A percentile compares a stretch with the other conserved stretches of the same genome.
Conservation (phyloP, 2,113 vertebrate species). For the Oreochromis tanganicae region DNA sequence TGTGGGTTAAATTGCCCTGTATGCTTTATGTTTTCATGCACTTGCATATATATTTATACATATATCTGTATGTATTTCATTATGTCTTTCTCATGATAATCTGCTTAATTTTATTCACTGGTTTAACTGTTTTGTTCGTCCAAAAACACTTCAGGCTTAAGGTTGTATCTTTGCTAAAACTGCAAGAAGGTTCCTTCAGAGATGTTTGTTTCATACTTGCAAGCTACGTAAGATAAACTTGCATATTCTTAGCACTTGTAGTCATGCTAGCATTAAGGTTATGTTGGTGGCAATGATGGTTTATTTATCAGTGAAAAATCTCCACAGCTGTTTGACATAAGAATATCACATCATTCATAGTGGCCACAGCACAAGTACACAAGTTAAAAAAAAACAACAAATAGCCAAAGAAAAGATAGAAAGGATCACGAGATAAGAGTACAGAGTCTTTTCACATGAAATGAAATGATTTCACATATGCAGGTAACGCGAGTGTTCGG, state of each 20-base stretch:
- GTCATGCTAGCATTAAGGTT: not conserved
- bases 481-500: not conserved
- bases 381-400: not conserved
- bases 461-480: not conserved
- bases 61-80: not conserved
- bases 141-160: not conserved
- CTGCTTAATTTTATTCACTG: not conserved
- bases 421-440: not conserved
- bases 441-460: not conserved
- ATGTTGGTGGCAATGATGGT: not conserved
- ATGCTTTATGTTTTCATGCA: not conserved
- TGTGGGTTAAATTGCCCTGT: not conserved
- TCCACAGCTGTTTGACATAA: not conserved
- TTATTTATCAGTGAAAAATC: not conserved
- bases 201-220: not conserved
- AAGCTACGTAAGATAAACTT: not conserved
- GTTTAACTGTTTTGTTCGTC: fast-evolving
- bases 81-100: not conserved
- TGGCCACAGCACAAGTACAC: not conserved
- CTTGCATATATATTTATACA: not conserved
- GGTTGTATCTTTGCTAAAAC: not conserved
- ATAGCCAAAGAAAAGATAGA: not conserved
- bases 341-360: not conserved
- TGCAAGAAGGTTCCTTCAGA: not conserved
- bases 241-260: not conserved